Evolutionary conservation across 2,888 invertebrate species (phyloP).

Genomic region (Limenitis camilla): DNA sequence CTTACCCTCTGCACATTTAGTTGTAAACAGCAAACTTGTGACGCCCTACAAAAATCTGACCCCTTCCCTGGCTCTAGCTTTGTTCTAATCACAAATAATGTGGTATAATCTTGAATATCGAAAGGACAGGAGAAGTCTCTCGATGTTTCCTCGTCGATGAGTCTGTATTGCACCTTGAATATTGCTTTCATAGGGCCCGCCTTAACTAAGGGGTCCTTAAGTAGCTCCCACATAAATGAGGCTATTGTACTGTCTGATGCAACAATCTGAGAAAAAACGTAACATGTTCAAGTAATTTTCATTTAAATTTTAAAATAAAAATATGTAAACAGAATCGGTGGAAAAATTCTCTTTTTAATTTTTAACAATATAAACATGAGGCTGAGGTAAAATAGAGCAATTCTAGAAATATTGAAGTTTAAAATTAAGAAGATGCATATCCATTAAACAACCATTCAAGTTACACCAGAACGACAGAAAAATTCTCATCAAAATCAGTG

Average conservation of each 20-base stretch:
- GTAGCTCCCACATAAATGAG: conserved; percentile 89
- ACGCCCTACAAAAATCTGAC: conserved; percentile 90
- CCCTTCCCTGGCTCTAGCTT: conserved; percentile 86
- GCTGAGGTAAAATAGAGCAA: too few relatives aligned
- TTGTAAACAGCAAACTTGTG: conserved; percentile 89
- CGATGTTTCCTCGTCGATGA: conserved; percentile 45
- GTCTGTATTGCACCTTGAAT: conserved; percentile 54
- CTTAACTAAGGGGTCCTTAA: conserved; percentile 76
- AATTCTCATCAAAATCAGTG: too few relatives aligned
- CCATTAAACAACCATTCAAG: too few relatives aligned
- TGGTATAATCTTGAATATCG: conserved; percentile 88
- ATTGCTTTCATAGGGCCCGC: conserved; percentile 68
- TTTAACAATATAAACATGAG: too few relatives aligned
- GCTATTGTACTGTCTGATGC: conserved; percentile 84
- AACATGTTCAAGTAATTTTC: too few relatives aligned
- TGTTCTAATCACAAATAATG: conserved; percentile 86
- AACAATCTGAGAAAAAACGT: conserved; percentile 57
- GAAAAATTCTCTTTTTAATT: too few relatives aligned
- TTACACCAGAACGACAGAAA: too few relatives aligned
- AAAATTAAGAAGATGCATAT: too few relatives aligned
- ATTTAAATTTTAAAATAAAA: not conserved
- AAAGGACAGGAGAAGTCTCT: conserved; percentile 80
- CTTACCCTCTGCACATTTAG: conserved; percentile 79
- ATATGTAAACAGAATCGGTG: not conserved
- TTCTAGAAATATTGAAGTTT: too few relatives aligned